These are phyloP conservation scores for Benthosema pterotum DNA, from an alignment of 2,797 vertebrate genomes.

Conservation along the genomic window DNA sequence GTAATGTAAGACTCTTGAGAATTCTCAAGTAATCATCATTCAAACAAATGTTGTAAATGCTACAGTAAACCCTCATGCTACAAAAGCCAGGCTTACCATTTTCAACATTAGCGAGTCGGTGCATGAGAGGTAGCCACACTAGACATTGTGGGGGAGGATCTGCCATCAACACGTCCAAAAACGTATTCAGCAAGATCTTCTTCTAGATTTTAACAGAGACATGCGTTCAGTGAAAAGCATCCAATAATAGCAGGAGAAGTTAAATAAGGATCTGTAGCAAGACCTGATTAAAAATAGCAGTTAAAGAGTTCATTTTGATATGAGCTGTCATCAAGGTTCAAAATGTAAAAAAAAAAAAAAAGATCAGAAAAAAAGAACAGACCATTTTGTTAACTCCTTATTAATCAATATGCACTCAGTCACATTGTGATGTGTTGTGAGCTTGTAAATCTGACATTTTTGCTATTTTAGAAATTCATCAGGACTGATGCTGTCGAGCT, in stretches of 20 bases:
- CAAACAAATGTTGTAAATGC: not conserved
- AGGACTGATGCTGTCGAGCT: too few relatives aligned
- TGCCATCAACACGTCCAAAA: conserved; percentile 95
- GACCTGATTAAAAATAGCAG: conserved; percentile 3
- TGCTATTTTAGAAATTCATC: too few relatives aligned
- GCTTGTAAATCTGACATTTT: too few relatives aligned
- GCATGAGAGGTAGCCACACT: conserved; percentile 97
- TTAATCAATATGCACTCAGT: too few relatives aligned
- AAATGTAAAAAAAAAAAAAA: too few relatives aligned
- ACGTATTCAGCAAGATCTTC: conserved; percentile 94
- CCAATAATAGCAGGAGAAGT: not conserved
- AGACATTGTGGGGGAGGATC: conserved; percentile 98
- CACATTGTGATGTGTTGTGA: too few relatives aligned
- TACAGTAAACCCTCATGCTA: too few relatives aligned
- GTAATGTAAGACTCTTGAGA: too few relatives aligned
- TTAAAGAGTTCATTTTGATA: not conserved
- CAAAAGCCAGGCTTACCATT: conserved; percentile 81
- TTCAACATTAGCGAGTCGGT: conserved; percentile 96
- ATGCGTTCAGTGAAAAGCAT: not conserved
- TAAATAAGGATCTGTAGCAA: not conserved
- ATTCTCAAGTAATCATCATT: not conserved
- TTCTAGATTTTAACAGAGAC: conserved; percentile 84
- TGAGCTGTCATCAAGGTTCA: not conserved
- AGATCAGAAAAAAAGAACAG: too few relatives aligned
- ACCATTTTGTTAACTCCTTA: too few relatives aligned